Conservation (phyloP, 1,140 invertebrate species). For the Bombus picipes region DNA sequence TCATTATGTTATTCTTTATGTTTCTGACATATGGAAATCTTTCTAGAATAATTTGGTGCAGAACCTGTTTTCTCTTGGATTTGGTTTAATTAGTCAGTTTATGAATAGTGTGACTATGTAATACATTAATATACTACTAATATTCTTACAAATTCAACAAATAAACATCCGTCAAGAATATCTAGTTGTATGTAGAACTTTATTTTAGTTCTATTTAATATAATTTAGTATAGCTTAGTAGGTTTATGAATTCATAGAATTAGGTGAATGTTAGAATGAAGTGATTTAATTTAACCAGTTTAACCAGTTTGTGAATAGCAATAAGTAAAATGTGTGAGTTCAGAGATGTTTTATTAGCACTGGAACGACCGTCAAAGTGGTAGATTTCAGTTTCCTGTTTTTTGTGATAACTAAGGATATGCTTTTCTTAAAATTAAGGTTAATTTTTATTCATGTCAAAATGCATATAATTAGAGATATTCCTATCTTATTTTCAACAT, state of each 20-base stretch:
- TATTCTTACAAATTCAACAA: too few relatives aligned
- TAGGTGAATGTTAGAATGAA: neutral
- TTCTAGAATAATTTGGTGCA: too few relatives aligned
- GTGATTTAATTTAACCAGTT: neutral
- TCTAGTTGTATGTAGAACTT: too few relatives aligned
- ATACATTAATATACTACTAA: too few relatives aligned
- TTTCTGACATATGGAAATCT: too few relatives aligned
- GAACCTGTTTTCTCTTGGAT: neutral
- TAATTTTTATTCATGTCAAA: neutral
- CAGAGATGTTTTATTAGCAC: neutral
- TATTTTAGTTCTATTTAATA: neutral
- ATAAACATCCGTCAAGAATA: too few relatives aligned
- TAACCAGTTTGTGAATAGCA: neutral
- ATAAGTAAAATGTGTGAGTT: neutral
- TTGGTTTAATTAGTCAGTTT: neutral
- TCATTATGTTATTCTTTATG: too few relatives aligned
- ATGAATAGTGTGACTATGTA: too few relatives aligned
- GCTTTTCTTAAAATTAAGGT: neutral
- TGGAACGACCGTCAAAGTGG: neutral
- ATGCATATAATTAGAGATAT: neutral
- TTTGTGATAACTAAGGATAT: neutral
- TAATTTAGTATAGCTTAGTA: neutral
- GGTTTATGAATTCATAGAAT: neutral
- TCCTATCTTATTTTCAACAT: neutral
- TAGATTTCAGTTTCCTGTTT: neutral